phyloP scores from a whole-genome alignment of 1,140 invertebrate species.

The Drosophila tristis region DNA sequence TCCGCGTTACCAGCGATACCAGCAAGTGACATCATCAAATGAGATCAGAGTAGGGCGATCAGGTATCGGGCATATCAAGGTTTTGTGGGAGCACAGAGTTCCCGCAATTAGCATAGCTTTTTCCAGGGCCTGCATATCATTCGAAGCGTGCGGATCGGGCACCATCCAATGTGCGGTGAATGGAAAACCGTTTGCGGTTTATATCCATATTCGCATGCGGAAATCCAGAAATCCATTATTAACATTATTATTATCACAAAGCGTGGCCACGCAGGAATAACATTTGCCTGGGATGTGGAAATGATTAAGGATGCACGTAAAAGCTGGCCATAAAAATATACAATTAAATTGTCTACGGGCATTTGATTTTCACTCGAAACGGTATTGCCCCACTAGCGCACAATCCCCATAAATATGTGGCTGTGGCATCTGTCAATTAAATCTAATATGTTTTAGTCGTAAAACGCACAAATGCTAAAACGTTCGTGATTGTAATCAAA shows the following conservation, averaged over 20 bases:
- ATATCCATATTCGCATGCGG: neutral
- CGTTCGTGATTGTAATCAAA: constrained; percentile 8
- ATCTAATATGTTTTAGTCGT: constrained; percentile 69
- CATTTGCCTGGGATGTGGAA: constrained; percentile 17
- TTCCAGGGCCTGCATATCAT: constrained; percentile 33
- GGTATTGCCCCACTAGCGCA: neutral
- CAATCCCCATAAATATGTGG: neutral
- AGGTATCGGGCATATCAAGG: constrained; percentile 11
- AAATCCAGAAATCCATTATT: constrained; percentile 36
- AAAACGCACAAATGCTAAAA: constrained; percentile 37
- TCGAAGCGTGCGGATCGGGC: constrained; percentile 42
- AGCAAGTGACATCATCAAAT: constrained; percentile 42
- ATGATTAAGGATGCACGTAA: too few relatives aligned
- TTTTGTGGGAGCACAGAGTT: constrained; percentile 22
- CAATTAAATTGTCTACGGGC: constrained; percentile 8
- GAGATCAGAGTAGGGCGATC: constrained; percentile 31
- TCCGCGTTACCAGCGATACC: constrained; percentile 4
- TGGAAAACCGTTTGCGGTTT: constrained; percentile 35
- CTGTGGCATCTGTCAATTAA: constrained; percentile 64
- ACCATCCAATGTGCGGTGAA: constrained; percentile 32
- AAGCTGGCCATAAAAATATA: too few relatives aligned
- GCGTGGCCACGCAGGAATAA: constrained; percentile 12
- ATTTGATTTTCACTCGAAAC: constrained; percentile 32
- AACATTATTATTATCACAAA: constrained; percentile 31
- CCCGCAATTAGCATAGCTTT: constrained; percentile 41